Percentiles rank a stretch among this genome's conserved stretches.
Conservation (phyloP, 2,797 vertebrate species). For the Vespertilio murinus region DNA sequence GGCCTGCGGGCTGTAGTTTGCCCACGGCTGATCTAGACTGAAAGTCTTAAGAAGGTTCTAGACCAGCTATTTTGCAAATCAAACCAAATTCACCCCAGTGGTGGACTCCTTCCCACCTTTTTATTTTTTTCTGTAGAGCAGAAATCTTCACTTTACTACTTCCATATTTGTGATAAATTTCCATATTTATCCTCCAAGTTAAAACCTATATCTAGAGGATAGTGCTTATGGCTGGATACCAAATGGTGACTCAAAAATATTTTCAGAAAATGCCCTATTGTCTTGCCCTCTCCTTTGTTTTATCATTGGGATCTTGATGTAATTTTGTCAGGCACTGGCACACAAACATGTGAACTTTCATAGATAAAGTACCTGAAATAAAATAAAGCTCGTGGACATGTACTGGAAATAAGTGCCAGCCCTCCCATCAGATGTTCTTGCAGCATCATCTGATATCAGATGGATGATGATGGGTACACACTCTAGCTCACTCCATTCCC, state of each 20-base stretch:
- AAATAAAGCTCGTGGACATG: neutral
- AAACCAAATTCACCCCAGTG: neutral
- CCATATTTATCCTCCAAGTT: neutral
- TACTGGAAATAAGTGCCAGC: too few relatives aligned
- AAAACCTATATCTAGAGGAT: neutral
- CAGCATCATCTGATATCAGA: too few relatives aligned
- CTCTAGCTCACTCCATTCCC: rapidly evolving
- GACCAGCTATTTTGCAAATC: neutral
- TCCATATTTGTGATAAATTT: neutral
- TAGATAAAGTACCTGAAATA: neutral
- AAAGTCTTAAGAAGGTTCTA: neutral
- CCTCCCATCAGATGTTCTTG: neutral
- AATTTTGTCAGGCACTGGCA: neutral
- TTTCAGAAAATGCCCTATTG: neutral
- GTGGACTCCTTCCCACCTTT: rapidly evolving
- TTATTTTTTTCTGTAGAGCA: neutral
- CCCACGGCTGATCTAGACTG: too few relatives aligned
- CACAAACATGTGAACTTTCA: neutral
- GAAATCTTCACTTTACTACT: neutral
- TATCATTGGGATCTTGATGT: neutral
- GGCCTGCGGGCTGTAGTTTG: too few relatives aligned
- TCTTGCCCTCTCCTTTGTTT: neutral
- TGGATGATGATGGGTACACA: rapidly evolving
- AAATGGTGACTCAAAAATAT: neutral
- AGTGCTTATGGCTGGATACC: neutral